Conservation (phyloP, 2,888 invertebrate genomes). For the Agriopis leucophaearia region DNA sequence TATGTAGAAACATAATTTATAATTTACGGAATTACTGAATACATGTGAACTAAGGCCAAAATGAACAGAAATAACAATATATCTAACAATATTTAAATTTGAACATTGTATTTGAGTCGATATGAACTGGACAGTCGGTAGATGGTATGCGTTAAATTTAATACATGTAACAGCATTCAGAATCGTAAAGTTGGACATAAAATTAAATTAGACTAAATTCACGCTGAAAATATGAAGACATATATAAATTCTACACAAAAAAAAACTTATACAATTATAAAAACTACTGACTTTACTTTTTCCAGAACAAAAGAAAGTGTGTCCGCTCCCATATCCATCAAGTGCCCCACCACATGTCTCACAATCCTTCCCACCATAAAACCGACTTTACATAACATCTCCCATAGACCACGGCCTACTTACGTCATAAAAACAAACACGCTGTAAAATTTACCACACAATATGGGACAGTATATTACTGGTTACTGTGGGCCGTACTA, state of each 20-base stretch:
- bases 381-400: conserved; percentile 58
- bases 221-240: too few species aligned
- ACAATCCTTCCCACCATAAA: conserved; percentile 59
- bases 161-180: too few species aligned
- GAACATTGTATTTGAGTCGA: too few species aligned
- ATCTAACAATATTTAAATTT: neutral
- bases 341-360: conserved; percentile 22
- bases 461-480: conserved; percentile 50
- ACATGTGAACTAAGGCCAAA: neutral
- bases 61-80: neutral
- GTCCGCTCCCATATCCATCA: conserved; percentile 7
- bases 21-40: neutral
- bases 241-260: too few species aligned
- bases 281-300: neutral
- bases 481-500: conserved; percentile 46
- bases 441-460: conserved; percentile 59
- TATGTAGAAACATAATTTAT: too few species aligned
- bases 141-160: too few species aligned
- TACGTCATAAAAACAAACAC: conserved; percentile 71
- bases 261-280: too few species aligned
- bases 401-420: conserved; percentile 65
- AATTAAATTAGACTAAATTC: too few species aligned
- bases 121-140: too few species aligned
- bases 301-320: conserved; percentile 3
- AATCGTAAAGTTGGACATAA: too few species aligned